Conservation (phyloP, 2,113 vertebrate species). For the Elephas maximus region DNA sequence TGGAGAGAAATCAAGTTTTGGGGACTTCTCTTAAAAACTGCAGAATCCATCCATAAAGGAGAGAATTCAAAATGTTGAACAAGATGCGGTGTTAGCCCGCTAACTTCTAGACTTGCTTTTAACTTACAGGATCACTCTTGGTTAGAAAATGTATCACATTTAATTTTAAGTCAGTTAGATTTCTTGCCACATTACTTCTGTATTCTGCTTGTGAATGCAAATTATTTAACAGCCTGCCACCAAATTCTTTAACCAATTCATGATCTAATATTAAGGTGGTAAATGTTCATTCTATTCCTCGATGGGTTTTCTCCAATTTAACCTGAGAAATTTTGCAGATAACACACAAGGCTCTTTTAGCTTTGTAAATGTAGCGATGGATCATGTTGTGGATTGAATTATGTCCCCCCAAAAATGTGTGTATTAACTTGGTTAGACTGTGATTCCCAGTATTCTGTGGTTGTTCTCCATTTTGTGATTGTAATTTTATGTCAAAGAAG, state of each 20-base stretch:
- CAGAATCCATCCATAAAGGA: background rate
- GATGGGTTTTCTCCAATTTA: slow-evolving; percentile 53
- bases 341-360: slow-evolving; percentile 55
- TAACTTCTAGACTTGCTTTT: slow-evolving; percentile 5
- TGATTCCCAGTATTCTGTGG: too few relatives aligned
- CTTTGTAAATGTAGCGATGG: slow-evolving; percentile 23
- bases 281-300: slow-evolving; percentile 52
- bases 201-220: slow-evolving; percentile 62
- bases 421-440: too few relatives aligned
- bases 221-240: slow-evolving; percentile 4
- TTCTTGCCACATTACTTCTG: slow-evolving; percentile 44
- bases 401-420: too few relatives aligned
- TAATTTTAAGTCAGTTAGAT: slow-evolving; percentile 34
- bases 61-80: slow-evolving; percentile 55
- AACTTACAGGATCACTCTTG: background rate
- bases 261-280: background rate
- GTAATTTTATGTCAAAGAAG: too few relatives aligned
- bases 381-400: too few relatives aligned
- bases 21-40: background rate
- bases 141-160: slow-evolving; percentile 27
- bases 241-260: slow-evolving; percentile 65
- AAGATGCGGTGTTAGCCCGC: background rate
- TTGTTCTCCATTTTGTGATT: too few relatives aligned
- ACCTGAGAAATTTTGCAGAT: slow-evolving; percentile 66
- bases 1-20: background rate